Evolutionary conservation across 2,888 invertebrate genomes (phyloP), one percentile per base, ranked within the genome.

Genomic region (Hirtodrosophila duncani): DNA sequence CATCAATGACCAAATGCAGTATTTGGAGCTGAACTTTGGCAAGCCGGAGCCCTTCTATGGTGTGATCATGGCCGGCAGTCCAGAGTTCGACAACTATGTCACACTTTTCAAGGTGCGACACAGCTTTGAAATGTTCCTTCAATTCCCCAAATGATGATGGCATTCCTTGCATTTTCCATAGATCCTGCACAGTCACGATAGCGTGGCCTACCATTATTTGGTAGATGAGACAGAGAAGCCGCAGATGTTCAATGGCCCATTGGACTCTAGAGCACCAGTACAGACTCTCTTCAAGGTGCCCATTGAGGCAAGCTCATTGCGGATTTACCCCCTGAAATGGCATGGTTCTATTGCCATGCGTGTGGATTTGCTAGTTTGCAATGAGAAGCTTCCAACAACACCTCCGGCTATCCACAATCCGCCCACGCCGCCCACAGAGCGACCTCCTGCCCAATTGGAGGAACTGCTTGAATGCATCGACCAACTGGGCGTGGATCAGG

Each of bases 311-410:
- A 90, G 90, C 71, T 89, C 91, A 13, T 81, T 96, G 5, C 89
- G 93, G 49, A 88, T 96, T 48, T 89, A 89, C 61, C 96, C 96
- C 0, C 86, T 91, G 16, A 91, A 92, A 2, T 96, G 94, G 94
- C 90, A 92, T 66, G 89, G 90, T 3, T 91, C 92, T 26, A 89
- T 90, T 52, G 89, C 92, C 0, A 85, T 95, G 59, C 88, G 92
- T 50, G 88, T 93, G 17, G 94, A 95, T 69, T 82, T 95, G 5
- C 88, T 95, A 26, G 94, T 95, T 3, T 96, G 96, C 81, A 77
- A 70, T 1, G 75, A 74, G 8, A 52, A 10, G 37, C 1, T 20
- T 9, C 16, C 39, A 26, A 21, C 18, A 2, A 10, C 51, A 4
- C 20, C 37, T 13, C 9, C 33, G 1, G 50, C 56, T 23, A 20